These are phyloP conservation scores for Nezara viridula DNA, from an alignment of 2,888 invertebrate species.

Conservation along the genomic window DNA sequence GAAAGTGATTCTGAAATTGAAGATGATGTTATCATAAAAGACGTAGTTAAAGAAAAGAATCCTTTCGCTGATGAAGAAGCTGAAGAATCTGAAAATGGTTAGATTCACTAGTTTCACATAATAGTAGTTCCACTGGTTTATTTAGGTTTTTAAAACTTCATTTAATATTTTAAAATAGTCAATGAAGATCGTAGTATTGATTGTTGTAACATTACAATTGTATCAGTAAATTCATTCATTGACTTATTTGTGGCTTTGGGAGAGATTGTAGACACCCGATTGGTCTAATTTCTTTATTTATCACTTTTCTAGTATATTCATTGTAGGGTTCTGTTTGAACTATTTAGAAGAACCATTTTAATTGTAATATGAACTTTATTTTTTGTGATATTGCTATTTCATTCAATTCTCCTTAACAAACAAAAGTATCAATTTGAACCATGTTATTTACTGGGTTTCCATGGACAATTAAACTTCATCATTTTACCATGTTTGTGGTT, in stretches of 20 bases:
- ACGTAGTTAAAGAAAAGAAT: constrained; percentile 69
- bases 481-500: no score
- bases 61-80: constrained; percentile 73
- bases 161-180: background rate
- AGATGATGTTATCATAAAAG: constrained; percentile 69
- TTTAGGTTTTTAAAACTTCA: background rate
- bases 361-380: no score
- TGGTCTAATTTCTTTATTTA: background rate
- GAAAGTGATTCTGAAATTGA: constrained; percentile 70
- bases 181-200: no score
- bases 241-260: background rate
- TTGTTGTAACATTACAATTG: no score
- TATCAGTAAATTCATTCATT: no score
- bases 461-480: no score
- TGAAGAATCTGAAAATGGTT: constrained; percentile 66
- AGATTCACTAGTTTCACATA: background rate
- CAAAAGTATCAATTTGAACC: no score
- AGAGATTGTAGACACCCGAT: background rate
- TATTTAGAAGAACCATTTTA: no score
- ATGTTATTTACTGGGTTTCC: no score
- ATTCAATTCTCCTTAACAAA: no score
- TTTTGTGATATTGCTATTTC: no score
- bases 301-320: background rate
- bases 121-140: background rate
- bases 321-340: no score